phyloP scores from a whole-genome alignment of 37 sponge, comb jelly and placozoan genomes.

The Hormiphora californensis region DNA sequence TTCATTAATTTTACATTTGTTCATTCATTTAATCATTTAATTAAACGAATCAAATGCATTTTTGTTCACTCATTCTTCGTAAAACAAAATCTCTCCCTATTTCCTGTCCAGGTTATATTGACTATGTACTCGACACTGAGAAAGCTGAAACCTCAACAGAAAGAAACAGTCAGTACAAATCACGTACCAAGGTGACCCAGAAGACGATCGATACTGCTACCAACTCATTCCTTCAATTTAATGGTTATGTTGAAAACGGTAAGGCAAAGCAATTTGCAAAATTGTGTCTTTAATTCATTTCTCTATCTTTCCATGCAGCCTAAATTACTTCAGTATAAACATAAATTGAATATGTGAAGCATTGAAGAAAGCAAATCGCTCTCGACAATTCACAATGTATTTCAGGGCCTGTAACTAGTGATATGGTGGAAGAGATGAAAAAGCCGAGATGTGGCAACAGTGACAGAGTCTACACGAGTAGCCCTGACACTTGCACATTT shows the following conservation, averaged over 20 bases:
- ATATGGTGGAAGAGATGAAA: slow-evolving; percentile 18
- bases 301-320: too few relatives aligned
- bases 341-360: too few relatives aligned
- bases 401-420: background rate
- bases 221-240: background rate
- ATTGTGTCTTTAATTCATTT: too few relatives aligned
- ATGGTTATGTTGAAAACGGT: slow-evolving; percentile 27
- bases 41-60: too few relatives aligned
- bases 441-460: slow-evolving; percentile 15
- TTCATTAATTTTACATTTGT: too few relatives aligned
- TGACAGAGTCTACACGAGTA: background rate
- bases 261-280: too few relatives aligned
- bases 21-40: too few relatives aligned
- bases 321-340: background rate
- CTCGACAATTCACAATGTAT: background rate
- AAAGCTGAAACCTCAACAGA: background rate
- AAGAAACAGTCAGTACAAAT: too few relatives aligned
- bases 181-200: background rate
- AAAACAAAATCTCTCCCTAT: too few relatives aligned
- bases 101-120: slow-evolving; percentile 45
- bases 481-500: background rate
- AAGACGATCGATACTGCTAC: background rate
- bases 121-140: background rate
- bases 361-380: too few relatives aligned
- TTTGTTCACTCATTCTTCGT: too few relatives aligned